Percentiles rank a stretch among this genome's conserved stretches.
These are phyloP conservation scores for Hymenochirus boettgeri DNA, from an alignment of 2,113 vertebrate genomes.

Conservation along the genomic window DNA sequence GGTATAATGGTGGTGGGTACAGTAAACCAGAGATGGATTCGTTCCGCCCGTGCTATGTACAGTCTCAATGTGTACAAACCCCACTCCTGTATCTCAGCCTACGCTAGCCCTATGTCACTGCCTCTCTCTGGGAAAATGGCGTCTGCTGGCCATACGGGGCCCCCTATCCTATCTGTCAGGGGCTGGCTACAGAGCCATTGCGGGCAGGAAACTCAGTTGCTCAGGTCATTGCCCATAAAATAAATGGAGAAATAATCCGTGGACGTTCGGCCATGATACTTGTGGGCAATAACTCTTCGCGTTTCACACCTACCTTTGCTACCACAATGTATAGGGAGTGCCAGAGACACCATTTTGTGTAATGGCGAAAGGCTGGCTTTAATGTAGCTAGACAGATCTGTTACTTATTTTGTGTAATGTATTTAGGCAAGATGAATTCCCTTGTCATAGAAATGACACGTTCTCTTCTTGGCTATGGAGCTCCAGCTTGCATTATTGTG, in stretches of 20 bases:
- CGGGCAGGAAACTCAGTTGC: conserved; percentile 10
- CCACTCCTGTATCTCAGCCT: conserved; percentile 57
- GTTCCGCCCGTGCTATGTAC: conserved; percentile 14
- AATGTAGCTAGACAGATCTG: no score
- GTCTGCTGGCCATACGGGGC: conserved; percentile 64
- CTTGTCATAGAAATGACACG: no score
- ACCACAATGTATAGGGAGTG: background rate
- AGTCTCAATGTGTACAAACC: conserved; percentile 53
- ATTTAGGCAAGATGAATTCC: no score
- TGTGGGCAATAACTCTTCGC: conserved; percentile 52
- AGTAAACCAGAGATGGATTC: no score
- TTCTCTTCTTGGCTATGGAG: no score
- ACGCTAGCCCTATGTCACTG: conserved; percentile 73
- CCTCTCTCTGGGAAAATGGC: conserved; percentile 73
- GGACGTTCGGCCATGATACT: conserved; percentile 69
- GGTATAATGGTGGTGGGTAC: background rate
- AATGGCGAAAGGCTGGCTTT: conserved; percentile 11
- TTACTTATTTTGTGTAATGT: no score
- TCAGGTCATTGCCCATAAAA: background rate
- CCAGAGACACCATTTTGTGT: background rate
- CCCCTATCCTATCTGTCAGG: conserved; percentile 67
- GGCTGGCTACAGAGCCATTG: conserved; percentile 49
- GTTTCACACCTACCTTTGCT: background rate
- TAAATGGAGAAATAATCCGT: conserved; percentile 46
- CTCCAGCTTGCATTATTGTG: no score